phyloP scores from a whole-genome alignment of 2,113 vertebrate genomes.

The Helogale parvula region DNA sequence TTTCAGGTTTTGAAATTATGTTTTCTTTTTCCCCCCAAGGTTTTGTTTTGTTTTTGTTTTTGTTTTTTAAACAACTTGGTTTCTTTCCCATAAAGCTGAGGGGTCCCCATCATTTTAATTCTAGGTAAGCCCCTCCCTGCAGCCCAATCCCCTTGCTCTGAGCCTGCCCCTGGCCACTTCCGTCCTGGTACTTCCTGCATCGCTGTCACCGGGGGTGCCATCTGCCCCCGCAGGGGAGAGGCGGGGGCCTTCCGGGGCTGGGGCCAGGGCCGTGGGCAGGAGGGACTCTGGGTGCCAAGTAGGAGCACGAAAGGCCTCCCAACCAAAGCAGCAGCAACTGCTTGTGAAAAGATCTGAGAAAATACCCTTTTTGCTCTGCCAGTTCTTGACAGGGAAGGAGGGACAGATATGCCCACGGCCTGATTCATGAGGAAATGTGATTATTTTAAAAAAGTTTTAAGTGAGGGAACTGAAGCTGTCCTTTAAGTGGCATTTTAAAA shows the following conservation, averaged over 20 bases:
- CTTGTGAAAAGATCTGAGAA: background rate
- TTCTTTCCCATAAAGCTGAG: background rate
- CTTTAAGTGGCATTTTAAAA: slow-evolving; percentile 78
- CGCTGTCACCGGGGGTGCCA: background rate
- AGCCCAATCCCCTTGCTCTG: background rate
- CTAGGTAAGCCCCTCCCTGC: background rate
- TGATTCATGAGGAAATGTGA: slow-evolving; percentile 51
- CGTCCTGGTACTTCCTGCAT: background rate
- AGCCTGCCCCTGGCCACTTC: background rate
- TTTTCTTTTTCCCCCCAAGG: background rate
- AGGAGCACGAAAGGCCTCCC: background rate
- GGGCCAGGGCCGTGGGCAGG: background rate
- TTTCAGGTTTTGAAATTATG: background rate
- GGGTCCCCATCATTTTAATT: background rate
- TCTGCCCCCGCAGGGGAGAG: background rate
- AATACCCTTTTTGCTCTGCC: background rate
- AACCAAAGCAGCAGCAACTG: background rate
- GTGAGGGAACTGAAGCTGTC: slow-evolving; percentile 64
- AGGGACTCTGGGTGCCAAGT: background rate
- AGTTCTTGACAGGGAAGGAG: background rate
- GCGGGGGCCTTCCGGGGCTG: background rate
- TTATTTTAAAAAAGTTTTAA: slow-evolving; percentile 38
- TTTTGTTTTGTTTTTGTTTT: too few species aligned
- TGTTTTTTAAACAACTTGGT: background rate
- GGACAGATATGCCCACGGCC: background rate